Evolutionary conservation across 2,113 vertebrate species (phyloP), one percentile per base, ranked within the genome.

Genomic region (Zapornia atra): DNA sequence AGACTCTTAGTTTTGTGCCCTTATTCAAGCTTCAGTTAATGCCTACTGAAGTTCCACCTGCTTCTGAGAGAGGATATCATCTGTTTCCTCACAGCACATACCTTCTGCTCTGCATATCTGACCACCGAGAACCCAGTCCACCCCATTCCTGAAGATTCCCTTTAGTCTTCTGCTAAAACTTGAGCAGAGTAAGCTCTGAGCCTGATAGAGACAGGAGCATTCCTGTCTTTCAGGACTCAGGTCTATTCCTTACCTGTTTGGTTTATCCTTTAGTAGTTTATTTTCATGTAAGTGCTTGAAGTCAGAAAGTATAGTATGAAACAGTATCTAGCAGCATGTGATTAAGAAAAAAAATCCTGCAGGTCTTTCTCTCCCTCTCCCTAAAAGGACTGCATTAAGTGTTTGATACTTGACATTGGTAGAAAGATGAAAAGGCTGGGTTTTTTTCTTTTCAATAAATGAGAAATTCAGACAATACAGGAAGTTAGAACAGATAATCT

Each of bases 71-170:
- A 85, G 44, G 10, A 57, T 44, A n/a, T 53, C 10, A 6, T 22
- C 21, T 63, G 12, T 65, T 72, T 60, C 5, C 28, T 68, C 34
- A 69, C 11, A 60, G 13, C 3, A 8, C 28, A 54, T 68, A 59
- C 53, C 25, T 54, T 75, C 18, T 54, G 31, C 42, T 87, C 21
- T 42, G 4, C 38, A 33, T 56, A 63, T 82, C 57, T 71, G 13
- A 60, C 25, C 4, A 8, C 20, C 28, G 14, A 93, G 51, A 69
- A 48, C 9, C 2, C 53, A 72, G 29, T 12, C 42, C 20, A 48
- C 9, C 3, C 31, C 0, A 0, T 71, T 66, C 11, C 16, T 75
- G 15, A 56, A 79, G 36, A 71, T 7, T 64, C 26, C 5, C 4
- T 80, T 71, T 60, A 76, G 31, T 8, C 26, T 71, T 7, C 1